phyloP scores from a whole-genome alignment of 1,140 invertebrate genomes.

The Orussus abietinus region DNA sequence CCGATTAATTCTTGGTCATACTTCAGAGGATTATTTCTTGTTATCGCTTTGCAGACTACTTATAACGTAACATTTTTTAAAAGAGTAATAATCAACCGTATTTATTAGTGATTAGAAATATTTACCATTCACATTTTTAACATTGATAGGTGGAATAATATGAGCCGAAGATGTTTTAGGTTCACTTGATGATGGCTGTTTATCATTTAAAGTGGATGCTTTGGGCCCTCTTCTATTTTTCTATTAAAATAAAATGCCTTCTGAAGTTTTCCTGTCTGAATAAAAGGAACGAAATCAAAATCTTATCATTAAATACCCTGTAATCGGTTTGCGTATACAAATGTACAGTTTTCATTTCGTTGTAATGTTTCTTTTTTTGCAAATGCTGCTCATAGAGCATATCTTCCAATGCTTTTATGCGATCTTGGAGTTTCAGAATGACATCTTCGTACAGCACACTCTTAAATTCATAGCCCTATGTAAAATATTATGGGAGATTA shows the following conservation, averaged over 20 bases:
- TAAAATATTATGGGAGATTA: too few relatives aligned
- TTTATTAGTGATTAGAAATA: too few relatives aligned
- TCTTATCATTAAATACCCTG: conserved; percentile 1
- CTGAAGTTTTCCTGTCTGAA: neutral
- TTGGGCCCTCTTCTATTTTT: conserved; percentile 1
- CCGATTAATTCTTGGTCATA: too few relatives aligned
- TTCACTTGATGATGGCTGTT: neutral
- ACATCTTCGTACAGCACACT: too few relatives aligned
- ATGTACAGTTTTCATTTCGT: conserved; percentile 12
- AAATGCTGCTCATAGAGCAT: conserved; percentile 11
- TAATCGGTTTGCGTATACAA: conserved; percentile 9
- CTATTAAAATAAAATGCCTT: neutral
- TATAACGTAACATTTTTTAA: too few relatives aligned
- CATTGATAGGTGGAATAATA: too few relatives aligned
- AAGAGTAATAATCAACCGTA: too few relatives aligned
- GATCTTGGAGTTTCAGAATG: conserved; percentile 11
- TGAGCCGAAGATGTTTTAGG: neutral
- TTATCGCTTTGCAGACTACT: too few relatives aligned
- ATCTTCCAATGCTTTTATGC: conserved; percentile 14
- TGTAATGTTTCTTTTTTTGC: conserved; percentile 10
- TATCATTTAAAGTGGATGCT: neutral
- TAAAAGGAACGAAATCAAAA: neutral
- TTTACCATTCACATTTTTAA: too few relatives aligned
- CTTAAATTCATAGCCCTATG: too few relatives aligned
- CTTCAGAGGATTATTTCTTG: too few relatives aligned